Evolutionary conservation across 1,140 invertebrate species (phyloP).

Genomic region (Rhagoletis pomonella): DNA sequence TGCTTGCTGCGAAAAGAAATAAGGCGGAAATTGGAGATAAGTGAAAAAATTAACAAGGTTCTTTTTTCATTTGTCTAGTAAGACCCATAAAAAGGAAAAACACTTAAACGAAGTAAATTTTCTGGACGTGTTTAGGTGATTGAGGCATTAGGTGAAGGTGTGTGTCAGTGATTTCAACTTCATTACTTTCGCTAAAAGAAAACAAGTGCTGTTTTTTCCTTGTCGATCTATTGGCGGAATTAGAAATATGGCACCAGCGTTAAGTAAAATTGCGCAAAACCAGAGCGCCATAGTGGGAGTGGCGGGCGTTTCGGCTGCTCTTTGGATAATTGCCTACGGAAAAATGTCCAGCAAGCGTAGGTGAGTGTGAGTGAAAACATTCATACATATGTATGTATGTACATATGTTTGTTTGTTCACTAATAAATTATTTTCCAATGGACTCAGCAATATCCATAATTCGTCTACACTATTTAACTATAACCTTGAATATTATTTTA

Average conservation of each 20-base stretch:
- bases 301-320: slow-evolving; percentile 76
- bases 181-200: not conserved
- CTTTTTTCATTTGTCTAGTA: not conserved
- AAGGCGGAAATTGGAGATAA: slow-evolving; percentile 29
- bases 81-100: not conserved
- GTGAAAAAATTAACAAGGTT: slow-evolving; percentile 12
- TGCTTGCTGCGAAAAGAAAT: not conserved
- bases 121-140: not conserved
- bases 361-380: slow-evolving; percentile 61
- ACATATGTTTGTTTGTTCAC: too few species aligned
- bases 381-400: not conserved
- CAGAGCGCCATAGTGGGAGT: slow-evolving; percentile 76
- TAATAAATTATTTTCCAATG: too few species aligned
- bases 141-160: not conserved
- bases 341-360: slow-evolving; percentile 73
- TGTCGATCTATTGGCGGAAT: not conserved
- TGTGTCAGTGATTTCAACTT: not conserved
- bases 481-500: too few species aligned
- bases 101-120: not conserved
- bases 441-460: too few species aligned
- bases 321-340: slow-evolving; percentile 77
- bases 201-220: not conserved
- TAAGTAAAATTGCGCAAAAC: slow-evolving; percentile 79
- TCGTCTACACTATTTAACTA: too few species aligned
- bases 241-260: slow-evolving; percentile 77